Base-by-base conservation (phyloP, 2,113 vertebrate genomes). In the Neotoma lepida region DNA sequence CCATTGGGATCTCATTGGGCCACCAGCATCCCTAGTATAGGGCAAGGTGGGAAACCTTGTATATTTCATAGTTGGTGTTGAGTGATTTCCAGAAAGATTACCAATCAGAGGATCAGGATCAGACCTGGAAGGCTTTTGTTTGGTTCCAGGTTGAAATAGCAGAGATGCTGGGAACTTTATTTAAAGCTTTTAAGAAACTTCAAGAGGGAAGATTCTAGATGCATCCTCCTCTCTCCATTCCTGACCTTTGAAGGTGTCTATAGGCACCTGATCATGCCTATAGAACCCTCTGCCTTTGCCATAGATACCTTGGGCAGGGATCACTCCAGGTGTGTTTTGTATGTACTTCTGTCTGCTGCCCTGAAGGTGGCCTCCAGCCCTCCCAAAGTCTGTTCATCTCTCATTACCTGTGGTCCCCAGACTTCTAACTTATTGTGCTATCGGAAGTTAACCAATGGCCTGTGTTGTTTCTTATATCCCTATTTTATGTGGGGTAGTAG, bases 391-490 rank as follows among this genome's bases (percentile, higher is more conserved):
- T 54, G 26, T 33, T n/a, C 6, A 17, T n/a, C 28, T 87, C 81
- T 51, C 6, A 0, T 26, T 13, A 6, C n/a, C 44, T 44, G 46
- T 22, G 46, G 61, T 3, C 17, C 41, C 2, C 41, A 51, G n/a
- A 20, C 30, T 33, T 61, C 2, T 33, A 4, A 26, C 9, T 8
- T 4, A 1, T 41, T 9, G 6, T 0, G 3, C 15, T 3, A 3
- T 35, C 1, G 5, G 4, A 0, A 1, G 6, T 7, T 1, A 46
- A 22, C 30, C 44, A 63, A 9, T 15, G 76, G 44, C 49, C 28
- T 24, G 28, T 22, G 20, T 61, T 8, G 0, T 26, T 17, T 24
- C 22, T 49, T 4, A 14, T 33, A 3, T 8, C 81, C 10, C 1
- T 41, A 6, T 58, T 51, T 9, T 17, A 13, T 64, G 46, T 33